Percentiles rank a stretch among this genome's conserved stretches.
phyloP scores from a whole-genome alignment of 1,140 invertebrate species.

The Trachymyrmex septentrionalis region DNA sequence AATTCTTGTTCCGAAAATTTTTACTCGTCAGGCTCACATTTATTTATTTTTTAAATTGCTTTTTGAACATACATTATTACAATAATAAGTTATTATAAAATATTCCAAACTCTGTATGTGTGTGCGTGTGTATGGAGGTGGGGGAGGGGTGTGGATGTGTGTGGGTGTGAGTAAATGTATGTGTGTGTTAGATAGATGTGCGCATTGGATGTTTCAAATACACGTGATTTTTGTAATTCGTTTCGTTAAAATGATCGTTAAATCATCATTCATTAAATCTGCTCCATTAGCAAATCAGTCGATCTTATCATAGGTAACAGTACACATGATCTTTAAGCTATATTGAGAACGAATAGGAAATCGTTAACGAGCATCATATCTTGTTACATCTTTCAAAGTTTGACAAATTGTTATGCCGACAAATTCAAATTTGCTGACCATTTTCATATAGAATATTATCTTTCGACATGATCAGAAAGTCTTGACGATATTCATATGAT shows the following conservation, averaged over 20 bases:
- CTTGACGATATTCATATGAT: neutral
- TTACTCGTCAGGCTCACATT: neutral
- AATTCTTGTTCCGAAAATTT: neutral
- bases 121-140: too few relatives aligned
- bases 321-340: conserved; percentile 20
- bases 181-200: too few relatives aligned
- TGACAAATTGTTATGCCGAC: conserved; percentile 59
- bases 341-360: neutral
- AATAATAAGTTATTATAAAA: neutral
- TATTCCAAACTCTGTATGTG: neutral
- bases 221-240: neutral
- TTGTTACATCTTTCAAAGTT: neutral
- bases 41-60: neutral
- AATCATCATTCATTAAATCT: neutral
- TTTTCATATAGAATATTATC: neutral
- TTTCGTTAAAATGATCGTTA: conserved; percentile 4
- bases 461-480: neutral
- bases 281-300: neutral
- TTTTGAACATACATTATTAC: neutral
- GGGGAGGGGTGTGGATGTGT: too few relatives aligned
- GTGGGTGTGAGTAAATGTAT: neutral
- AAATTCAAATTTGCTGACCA: conserved; percentile 70
- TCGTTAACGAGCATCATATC: conserved; percentile 7
- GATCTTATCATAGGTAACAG: neutral
- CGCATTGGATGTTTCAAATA: too few relatives aligned